Conservation (phyloP, 2,113 vertebrate genomes). For the Gila orcuttii region DNA sequence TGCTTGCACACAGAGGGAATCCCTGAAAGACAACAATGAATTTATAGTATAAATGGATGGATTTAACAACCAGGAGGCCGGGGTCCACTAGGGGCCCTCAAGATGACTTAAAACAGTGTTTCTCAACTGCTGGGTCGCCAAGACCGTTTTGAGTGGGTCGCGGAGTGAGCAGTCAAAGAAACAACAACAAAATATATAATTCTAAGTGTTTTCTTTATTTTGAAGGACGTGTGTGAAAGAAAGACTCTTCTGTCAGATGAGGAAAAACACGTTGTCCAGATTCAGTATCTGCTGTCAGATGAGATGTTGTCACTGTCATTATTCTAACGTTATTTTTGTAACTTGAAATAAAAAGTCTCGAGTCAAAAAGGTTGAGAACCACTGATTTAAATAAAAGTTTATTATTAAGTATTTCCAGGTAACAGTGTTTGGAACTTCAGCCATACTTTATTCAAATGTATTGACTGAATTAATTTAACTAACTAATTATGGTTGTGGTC, state of each 20-base stretch:
- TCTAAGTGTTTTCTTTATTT: too few relatives aligned
- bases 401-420: neutral
- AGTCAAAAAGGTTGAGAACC: neutral
- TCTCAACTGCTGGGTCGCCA: too few relatives aligned
- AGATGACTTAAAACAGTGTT: neutral
- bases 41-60: neutral
- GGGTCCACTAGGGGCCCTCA: neutral
- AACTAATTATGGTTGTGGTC: too few relatives aligned
- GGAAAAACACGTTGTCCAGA: too few relatives aligned
- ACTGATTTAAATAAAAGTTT: neutral
- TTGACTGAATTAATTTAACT: neutral
- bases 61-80: neutral
- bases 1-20: constrained; percentile 96
- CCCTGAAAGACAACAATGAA: constrained; percentile 75
- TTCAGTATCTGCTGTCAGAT: too few relatives aligned
- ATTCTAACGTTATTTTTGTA: too few relatives aligned
- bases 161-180: too few relatives aligned
- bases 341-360: neutral
- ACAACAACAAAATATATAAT: too few relatives aligned
- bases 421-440: neutral
- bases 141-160: too few relatives aligned
- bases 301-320: too few relatives aligned
- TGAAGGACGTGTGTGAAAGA: too few relatives aligned
- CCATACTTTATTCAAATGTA: neutral
- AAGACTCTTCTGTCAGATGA: too few relatives aligned